Percentiles rank a stretch among this genome's conserved stretches.
phyloP scores from a whole-genome alignment of 2,797 vertebrate species.

The Mallotus villosus region DNA sequence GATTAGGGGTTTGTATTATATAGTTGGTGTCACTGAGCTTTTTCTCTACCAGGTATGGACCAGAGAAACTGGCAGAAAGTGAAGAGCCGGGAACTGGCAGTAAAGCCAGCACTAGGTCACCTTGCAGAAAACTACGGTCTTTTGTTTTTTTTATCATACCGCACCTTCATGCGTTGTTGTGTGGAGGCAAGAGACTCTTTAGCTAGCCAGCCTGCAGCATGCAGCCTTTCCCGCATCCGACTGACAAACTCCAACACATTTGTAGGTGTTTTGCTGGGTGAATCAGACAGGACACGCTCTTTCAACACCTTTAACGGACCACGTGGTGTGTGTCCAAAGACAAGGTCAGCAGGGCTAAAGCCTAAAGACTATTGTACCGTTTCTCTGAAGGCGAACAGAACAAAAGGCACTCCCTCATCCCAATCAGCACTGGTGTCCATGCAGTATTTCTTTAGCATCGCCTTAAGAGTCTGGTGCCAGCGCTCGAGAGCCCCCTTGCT shows the following conservation, averaged over 20 bases:
- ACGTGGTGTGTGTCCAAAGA: neutral
- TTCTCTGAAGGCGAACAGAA: neutral
- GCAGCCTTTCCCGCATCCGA: no score
- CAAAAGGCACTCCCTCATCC: constrained; percentile 9
- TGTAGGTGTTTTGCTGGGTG: neutral
- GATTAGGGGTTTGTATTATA: neutral
- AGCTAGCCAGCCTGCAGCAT: no score
- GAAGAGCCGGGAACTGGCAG: constrained; percentile 7
- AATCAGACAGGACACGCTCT: neutral
- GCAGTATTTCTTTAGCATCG: neutral
- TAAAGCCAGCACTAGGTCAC: constrained; percentile 7
- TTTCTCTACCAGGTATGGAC: constrained; percentile 4
- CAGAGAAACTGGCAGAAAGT: constrained; percentile 9
- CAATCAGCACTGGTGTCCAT: neutral
- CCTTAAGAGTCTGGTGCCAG: neutral
- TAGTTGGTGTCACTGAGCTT: constrained; percentile 9
- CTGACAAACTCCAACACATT: constrained; percentile 11
- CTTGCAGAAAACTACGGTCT: neutral
- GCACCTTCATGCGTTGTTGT: no score
- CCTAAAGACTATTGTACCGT: neutral
- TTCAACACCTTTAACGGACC: neutral
- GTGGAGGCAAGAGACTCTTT: neutral
- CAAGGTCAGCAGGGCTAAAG: constrained; percentile 1
- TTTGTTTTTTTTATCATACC: constrained; percentile 10
- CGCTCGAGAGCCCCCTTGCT: neutral